Percentiles rank a stretch among this genome's conserved stretches.
Conservation (phyloP, 2,113 vertebrate species). For the Motacilla tschutschensis region DNA sequence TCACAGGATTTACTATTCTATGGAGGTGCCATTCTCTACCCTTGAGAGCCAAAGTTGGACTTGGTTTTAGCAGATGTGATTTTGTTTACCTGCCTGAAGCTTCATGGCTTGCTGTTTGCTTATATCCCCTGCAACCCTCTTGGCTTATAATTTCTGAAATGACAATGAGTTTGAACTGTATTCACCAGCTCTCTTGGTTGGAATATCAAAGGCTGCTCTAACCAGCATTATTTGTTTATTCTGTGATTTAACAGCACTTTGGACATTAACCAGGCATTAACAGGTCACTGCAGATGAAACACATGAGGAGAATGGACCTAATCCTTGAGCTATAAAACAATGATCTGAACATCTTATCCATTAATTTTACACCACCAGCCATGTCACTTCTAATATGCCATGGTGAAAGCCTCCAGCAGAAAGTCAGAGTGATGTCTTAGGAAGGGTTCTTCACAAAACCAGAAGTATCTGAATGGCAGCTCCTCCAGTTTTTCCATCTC, state of each 20-base stretch:
- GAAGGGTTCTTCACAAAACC: not conserved
- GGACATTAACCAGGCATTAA: not conserved
- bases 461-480: not conserved
- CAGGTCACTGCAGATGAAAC: not conserved
- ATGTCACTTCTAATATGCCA: not conserved
- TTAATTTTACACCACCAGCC: not conserved
- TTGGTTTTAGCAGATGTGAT: conserved; percentile 37
- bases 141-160: not conserved
- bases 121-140: not conserved
- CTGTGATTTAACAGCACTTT: not conserved
- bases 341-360: not conserved
- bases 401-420: not conserved
- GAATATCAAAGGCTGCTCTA: not conserved
- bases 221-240: not conserved
- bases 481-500: not conserved
- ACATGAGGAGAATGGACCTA: not conserved
- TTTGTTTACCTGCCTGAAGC: conserved; percentile 47
- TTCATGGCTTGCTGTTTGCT: conserved; percentile 16
- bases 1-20: not conserved
- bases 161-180: not conserved
- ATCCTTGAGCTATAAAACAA: not conserved
- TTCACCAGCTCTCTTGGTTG: not conserved
- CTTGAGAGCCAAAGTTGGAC: not conserved
- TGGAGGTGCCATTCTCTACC: not conserved
- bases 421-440: not conserved